phyloP scores from a whole-genome alignment of 2,888 invertebrate species.

The Galerucella calmariensis region DNA sequence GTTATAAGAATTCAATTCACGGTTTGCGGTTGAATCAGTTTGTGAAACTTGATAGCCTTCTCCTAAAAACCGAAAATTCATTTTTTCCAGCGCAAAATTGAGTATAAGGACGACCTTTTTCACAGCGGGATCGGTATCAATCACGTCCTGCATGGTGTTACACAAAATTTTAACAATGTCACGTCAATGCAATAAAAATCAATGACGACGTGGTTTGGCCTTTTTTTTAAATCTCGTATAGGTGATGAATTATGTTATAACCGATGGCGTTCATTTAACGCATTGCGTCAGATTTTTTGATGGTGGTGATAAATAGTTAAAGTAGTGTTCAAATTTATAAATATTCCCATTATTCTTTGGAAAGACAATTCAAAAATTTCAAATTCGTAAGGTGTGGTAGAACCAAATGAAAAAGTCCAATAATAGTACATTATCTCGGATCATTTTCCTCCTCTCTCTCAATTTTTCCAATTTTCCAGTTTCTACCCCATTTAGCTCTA shows the following conservation, averaged over 20 bases:
- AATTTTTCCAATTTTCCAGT: too few relatives aligned
- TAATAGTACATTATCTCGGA: too few relatives aligned
- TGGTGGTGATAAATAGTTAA: background rate
- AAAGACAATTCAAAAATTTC: too few relatives aligned
- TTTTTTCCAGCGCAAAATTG: background rate
- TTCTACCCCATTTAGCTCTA: too few relatives aligned
- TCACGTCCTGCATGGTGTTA: slow-evolving; percentile 23
- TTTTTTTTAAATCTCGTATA: slow-evolving; percentile 29
- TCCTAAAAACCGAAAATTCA: background rate
- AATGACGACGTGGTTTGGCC: slow-evolving; percentile 34
- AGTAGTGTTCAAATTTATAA: too few relatives aligned
- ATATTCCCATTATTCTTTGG: too few relatives aligned
- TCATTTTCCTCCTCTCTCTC: too few relatives aligned
- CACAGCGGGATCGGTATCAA: slow-evolving; percentile 27
- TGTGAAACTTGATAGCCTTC: background rate
- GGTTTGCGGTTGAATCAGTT: background rate
- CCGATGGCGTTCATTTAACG: slow-evolving; percentile 13
- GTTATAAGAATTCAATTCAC: background rate
- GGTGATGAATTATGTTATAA: slow-evolving; percentile 39
- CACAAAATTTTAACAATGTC: slow-evolving; percentile 39
- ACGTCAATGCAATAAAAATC: slow-evolving; percentile 42
- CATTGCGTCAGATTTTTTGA: slow-evolving; percentile 14
- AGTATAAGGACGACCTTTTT: slow-evolving; percentile 11
- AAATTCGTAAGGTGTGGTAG: too few relatives aligned
- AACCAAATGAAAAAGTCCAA: too few relatives aligned